A percentile compares a stretch with the other conserved stretches of the same genome.
Conservation (phyloP, 2,113 vertebrate genomes). For the Tupaia chinensis region DNA sequence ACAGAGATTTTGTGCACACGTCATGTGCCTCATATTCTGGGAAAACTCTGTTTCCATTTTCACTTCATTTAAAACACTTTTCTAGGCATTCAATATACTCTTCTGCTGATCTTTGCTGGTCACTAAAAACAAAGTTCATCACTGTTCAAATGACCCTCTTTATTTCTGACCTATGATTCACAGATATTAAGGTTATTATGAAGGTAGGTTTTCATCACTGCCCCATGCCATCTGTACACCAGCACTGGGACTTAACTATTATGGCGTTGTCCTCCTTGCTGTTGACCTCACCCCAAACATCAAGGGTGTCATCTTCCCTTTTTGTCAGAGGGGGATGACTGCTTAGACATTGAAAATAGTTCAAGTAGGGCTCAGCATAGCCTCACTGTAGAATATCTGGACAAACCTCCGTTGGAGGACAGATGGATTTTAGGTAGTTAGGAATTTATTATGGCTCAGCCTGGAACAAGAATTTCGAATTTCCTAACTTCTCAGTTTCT, state of each 20-base stretch:
- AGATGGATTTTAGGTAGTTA: not conserved
- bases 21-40: not conserved
- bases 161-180: not conserved
- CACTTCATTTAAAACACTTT: not conserved
- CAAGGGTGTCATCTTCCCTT: not conserved
- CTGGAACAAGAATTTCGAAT: not conserved
- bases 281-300: not conserved
- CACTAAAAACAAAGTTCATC: not conserved
- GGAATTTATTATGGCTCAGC: not conserved
- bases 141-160: not conserved
- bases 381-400: not conserved
- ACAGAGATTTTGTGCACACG: not conserved
- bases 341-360: not conserved
- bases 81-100: not conserved
- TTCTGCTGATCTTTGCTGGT: not conserved
- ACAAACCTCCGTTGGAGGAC: not conserved
- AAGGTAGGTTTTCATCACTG: not conserved
- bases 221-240: not conserved
- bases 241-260: not conserved
- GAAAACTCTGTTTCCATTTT: not conserved
- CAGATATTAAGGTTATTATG: not conserved
- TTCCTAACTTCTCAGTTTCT: not conserved
- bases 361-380: not conserved
- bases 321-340: not conserved
- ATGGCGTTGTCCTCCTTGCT: not conserved